Evolutionary conservation across 2,113 vertebrate genomes (phyloP), one percentile per base, ranked within the genome.

Genomic region (Sceloporus undulatus): DNA sequence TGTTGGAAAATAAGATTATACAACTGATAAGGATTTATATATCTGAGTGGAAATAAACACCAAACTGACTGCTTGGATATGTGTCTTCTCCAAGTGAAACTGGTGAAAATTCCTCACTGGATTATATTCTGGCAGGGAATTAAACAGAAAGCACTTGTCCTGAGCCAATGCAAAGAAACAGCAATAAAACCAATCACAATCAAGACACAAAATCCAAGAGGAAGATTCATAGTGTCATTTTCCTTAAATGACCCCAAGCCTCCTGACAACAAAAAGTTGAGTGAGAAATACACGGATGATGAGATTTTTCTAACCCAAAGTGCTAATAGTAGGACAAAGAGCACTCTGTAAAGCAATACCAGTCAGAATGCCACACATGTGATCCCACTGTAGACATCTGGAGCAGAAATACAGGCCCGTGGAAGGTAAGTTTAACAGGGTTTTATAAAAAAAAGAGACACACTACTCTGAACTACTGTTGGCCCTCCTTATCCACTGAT

Each of bases 111-210:
- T 7, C 62, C 68, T 75, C 71, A 38, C 21, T 0, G 0, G n/a
- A 27, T 85, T 85, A 71, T 84, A 73, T 27, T 82, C 2, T 29
- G 70, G 40, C 7, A 54, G 29, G 81, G 85, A 88, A 87, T 9
- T 70, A 70, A 66, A 73, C 80, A n/a, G 27, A 54, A 92, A 89
- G 85, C 89, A 74, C 25, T 90, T 85, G 56, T 68, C 79, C 83
- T 88, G 91, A 85, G 88, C 84, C 91, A 77, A 87, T 87, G 75
- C 29, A 38, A 52, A 91, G 90, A 23, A 48, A 13, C 92, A 90
- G 88, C 91, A 90, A 92, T 89, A 90, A 90, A 94, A 89, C n/a
- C 40, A 29, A 96, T 76, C 84, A 93, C 93, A 94, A 89, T 90
- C 93, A 29, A 9, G 89, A 90, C 88, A 85, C 29, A 54, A 84